Evolutionary conservation across 2,113 vertebrate genomes (phyloP).

Genomic region (Sitta europaea): DNA sequence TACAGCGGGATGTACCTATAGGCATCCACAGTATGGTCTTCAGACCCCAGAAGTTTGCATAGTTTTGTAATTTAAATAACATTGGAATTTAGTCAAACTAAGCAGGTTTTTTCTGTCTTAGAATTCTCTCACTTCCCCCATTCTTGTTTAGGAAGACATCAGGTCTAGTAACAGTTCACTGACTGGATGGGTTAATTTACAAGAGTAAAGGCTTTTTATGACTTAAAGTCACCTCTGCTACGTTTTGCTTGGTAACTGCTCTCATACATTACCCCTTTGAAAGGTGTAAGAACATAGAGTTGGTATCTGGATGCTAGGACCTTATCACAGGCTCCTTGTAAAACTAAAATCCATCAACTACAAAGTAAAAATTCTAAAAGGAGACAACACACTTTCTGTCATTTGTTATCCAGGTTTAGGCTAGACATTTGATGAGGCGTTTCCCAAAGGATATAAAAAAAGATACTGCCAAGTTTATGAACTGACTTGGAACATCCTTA

Average conservation of each 20-base stretch:
- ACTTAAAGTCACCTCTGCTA: background rate
- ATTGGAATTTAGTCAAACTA: background rate
- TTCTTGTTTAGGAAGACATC: background rate
- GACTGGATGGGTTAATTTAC: background rate
- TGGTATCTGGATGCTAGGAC: background rate
- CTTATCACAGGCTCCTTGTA: background rate
- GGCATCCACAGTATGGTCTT: background rate
- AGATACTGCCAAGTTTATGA: background rate
- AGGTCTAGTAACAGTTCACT: background rate
- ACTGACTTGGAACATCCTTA: background rate
- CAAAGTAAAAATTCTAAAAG: background rate
- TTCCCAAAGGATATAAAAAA: background rate
- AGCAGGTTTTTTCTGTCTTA: background rate
- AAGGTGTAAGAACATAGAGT: background rate
- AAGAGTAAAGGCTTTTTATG: background rate
- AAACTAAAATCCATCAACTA: slow-evolving; percentile 4
- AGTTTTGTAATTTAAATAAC: background rate
- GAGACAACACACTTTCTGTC: background rate
- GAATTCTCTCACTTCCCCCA: background rate
- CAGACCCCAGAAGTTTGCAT: background rate
- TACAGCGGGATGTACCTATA: background rate
- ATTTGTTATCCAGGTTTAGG: slow-evolving; percentile 18
- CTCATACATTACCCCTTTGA: background rate
- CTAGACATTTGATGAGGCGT: background rate
- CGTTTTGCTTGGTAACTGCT: background rate